These are phyloP conservation scores for Odontomachus brunneus DNA, from an alignment of 1,140 invertebrate genomes.

Conservation along the genomic window DNA sequence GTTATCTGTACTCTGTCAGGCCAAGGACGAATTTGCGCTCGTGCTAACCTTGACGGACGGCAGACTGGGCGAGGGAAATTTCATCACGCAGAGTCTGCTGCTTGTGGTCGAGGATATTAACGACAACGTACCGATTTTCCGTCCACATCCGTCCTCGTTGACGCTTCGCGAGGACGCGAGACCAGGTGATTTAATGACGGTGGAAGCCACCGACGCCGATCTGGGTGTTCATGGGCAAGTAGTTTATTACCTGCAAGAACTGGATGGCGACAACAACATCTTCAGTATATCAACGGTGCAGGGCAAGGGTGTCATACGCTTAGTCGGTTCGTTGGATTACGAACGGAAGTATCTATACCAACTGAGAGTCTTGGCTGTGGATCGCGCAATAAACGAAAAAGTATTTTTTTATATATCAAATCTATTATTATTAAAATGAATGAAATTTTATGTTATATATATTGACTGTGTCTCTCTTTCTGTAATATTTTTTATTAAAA, in stretches of 20 bases:
- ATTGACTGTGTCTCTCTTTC: no score
- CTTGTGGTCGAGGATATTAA: constrained; percentile 96
- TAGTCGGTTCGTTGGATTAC: constrained; percentile 93
- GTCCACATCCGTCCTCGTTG: constrained; percentile 93
- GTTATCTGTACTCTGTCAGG: constrained; percentile 84
- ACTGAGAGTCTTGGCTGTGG: constrained; percentile 92
- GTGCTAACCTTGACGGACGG: constrained; percentile 96
- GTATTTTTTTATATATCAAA: constrained; percentile 76
- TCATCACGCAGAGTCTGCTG: constrained; percentile 95
- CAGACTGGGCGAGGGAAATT: constrained; percentile 93
- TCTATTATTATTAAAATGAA: background rate
- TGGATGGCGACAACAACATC: constrained; percentile 91
- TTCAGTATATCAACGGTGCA: constrained; percentile 94
- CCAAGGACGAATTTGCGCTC: constrained; percentile 94
- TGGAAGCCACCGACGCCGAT: constrained; percentile 95
- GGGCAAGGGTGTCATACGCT: constrained; percentile 93
- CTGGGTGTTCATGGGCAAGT: constrained; percentile 96
- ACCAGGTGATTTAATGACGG: constrained; percentile 90
- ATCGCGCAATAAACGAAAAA: constrained; percentile 92
- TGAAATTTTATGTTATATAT: no score
- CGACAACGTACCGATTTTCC: constrained; percentile 95
- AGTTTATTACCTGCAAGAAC: constrained; percentile 91
- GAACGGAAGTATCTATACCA: constrained; percentile 95
- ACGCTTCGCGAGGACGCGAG: constrained; percentile 92
- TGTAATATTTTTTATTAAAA: no score